Conservation (phyloP, 2,888 invertebrate species). For the Trissolcus brochymenae region DNA sequence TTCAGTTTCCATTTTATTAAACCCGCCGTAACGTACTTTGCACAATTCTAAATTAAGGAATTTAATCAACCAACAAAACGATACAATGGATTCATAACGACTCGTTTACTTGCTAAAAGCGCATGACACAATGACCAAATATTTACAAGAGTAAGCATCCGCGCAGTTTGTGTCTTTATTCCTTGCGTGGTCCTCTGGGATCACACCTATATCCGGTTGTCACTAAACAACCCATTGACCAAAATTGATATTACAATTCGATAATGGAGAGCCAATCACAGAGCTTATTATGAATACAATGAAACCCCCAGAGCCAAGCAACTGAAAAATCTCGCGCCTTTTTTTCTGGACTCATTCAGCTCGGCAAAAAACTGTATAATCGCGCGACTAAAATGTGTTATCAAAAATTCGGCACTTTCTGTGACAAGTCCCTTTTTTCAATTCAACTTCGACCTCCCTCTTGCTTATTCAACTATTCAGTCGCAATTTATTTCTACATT, state of each 20-base stretch:
- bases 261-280: conserved; percentile 69
- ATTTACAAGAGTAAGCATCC: conserved; percentile 68
- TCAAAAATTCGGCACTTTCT: conserved; percentile 33
- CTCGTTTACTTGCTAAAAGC: conserved; percentile 66
- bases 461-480: conserved; percentile 7
- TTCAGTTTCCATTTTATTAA: conserved; percentile 12
- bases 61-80: conserved; percentile 60
- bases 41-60: conserved; percentile 42
- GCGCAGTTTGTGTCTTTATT: conserved; percentile 58
- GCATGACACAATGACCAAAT: conserved; percentile 66
- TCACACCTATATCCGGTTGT: conserved; percentile 57
- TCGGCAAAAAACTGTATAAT: background rate
- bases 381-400: conserved; percentile 33
- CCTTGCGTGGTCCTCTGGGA: conserved; percentile 55
- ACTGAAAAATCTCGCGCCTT: conserved; percentile 1
- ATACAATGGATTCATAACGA: conserved; percentile 63
- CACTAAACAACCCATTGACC: conserved; percentile 60
- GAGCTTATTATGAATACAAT: conserved; percentile 61
- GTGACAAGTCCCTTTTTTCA: conserved; percentile 1
- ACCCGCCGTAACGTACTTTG: conserved; percentile 20
- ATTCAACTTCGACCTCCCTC: background rate
- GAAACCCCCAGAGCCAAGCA: conserved; percentile 24
- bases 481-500: conserved; percentile 7
- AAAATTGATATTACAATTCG: conserved; percentile 60
- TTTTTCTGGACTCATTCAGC: background rate